A percentile compares a stretch with the other conserved stretches of the same genome.
Evolutionary conservation across 2,797 vertebrate species (phyloP).

Genomic region (Xiphorhynchus erythropygius): DNA sequence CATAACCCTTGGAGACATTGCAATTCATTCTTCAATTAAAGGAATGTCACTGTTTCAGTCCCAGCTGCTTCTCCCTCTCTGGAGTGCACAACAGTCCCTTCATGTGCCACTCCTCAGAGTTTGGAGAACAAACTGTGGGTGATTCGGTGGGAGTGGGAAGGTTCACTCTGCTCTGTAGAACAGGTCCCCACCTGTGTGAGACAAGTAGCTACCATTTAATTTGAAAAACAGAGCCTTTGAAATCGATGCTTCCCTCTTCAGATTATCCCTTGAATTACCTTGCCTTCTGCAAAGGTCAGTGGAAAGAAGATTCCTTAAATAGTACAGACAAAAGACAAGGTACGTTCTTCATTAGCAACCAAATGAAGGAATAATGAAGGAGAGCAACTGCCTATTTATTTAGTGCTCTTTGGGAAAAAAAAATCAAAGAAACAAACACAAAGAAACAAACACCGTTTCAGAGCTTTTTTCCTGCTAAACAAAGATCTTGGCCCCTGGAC

Average conservation of each 20-base stretch:
- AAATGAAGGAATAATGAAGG: neutral
- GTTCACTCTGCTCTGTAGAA: neutral
- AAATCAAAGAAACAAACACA: neutral
- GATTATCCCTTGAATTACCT: neutral
- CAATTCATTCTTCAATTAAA: neutral
- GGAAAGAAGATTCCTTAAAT: neutral
- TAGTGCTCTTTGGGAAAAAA: neutral
- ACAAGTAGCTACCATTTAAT: neutral
- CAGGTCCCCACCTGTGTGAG: neutral
- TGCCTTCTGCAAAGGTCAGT: neutral
- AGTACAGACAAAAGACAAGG: neutral
- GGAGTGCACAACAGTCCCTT: neutral
- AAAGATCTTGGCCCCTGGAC: neutral
- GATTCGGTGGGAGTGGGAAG: neutral
- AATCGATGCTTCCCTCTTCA: neutral
- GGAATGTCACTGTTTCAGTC: neutral
- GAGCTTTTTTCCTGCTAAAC: neutral
- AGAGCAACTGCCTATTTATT: neutral
- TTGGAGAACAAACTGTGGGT: neutral
- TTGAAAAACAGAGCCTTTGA: neutral
- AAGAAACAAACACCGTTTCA: neutral
- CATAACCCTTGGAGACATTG: neutral
- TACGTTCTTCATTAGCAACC: neutral
- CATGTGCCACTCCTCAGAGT: neutral
- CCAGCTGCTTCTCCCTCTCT: neutral